Base-by-base conservation (phyloP, 2,113 vertebrate species). In the Caretta caretta region DNA sequence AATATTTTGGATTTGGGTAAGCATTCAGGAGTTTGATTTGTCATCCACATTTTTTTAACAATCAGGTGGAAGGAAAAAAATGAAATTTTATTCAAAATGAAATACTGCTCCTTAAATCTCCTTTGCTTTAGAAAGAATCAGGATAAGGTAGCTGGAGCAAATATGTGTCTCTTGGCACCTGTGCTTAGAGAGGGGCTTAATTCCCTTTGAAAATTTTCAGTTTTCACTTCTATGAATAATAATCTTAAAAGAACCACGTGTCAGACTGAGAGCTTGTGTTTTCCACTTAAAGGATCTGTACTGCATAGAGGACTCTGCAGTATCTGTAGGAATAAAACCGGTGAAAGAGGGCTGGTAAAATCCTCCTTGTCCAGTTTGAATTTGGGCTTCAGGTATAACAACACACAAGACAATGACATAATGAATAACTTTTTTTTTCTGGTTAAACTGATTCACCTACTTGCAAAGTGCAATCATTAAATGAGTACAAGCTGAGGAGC, bases 401-500 rank as follows among this genome's bases (percentile, higher is more conserved):
- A 6, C 0, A 10, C 8, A 82, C 2, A 1, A 83, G 27, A 17
- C 84, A 92, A 93, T 91, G 82, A n/a, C 76, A 76, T n/a, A 51
- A 92, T 25, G 3, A 2, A 10, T 53, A 80, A 90, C 35, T 48
- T 19, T 90, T 78, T 80, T 85, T 95, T 86, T 91, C 54, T 85
- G 82, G 87, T 89, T 96, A 90, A 95, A 89, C 59, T 11, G 65
- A 89, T 96, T 96, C 96, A 91, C 94, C 94, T 92, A 75, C 69
- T 85, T 1, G 19, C 53, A 78, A 93, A 59, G 83, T 6, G 62
- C 65, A 1, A 0, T 96, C 96, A 88, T 84, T 94, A 96, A 90
- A 87, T 95, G 94, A 83, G 92, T 96, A 93, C 91, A 31, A 89
- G 96, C 94, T 95, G 95, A 97, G 91, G 86, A 80, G 1, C 1